Evolutionary conservation across 2,888 invertebrate species (phyloP), one percentile per base, ranked within the genome.

Genomic region (Operophtera brumata): DNA sequence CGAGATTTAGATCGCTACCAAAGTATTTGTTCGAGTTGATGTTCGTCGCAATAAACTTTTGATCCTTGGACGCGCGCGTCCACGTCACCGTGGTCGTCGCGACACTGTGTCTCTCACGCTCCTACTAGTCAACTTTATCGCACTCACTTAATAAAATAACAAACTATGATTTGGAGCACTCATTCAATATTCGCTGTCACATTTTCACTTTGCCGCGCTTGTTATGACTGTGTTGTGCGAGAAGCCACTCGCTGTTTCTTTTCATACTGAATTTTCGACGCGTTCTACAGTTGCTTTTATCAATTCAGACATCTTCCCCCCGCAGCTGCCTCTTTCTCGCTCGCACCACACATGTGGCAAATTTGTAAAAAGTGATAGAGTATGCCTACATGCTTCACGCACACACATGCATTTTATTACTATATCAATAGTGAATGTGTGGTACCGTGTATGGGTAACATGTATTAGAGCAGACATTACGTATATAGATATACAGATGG

Each of bases 251-350:
- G 75, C 71, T 71, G 80, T 76, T 80, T 77, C 77, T 75, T 78
- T 77, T 66, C 80, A 72, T 82, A 90, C 89, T 90, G 84, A 89
- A 81, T 84, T 86, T 85, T 83, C 75, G 82, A 77, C 71, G 77
- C 76, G 82, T 80, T 78, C 81, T 80, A 82, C 85, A 80, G 86
- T 88, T 84, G 89, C 83, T 90, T 90, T 86, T 90, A 90, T 89
- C 85, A 90, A 84, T 83, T 86, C 85, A 78, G 67, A 65, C 74
- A 73, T 69, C 73, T 78, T 80, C 85, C 84, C 84, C 84, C 82
- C 83, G 73, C 82, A 57, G 54, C 36, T 39, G 40, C 11, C 51
- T 14, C 69, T 62, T 61, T 88, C 87, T 83, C 87, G 65, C 72
- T 88, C 82, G 51, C 74, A 68, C 85, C 40, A 61, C 47, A 59